Conservation (phyloP, 2,113 vertebrate genomes). For the Paedocypris sp. region DNA sequence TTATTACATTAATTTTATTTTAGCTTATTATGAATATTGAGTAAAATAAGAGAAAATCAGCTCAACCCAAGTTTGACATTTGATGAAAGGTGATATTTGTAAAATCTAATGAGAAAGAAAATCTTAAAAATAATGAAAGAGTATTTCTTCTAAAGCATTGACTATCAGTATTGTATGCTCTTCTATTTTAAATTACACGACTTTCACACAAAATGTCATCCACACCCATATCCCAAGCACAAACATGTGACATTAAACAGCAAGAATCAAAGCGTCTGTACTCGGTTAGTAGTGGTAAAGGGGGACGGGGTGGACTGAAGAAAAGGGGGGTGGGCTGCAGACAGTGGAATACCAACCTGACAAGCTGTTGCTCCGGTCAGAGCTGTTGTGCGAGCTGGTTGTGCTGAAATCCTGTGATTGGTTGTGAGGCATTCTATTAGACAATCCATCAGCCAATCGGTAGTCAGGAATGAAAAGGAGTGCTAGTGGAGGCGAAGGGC, state of each 20-base stretch:
- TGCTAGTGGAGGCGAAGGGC: constrained; percentile 97
- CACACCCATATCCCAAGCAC: too few relatives aligned
- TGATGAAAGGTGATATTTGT: too few relatives aligned
- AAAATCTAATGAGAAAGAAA: too few relatives aligned
- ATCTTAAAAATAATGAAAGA: too few relatives aligned
- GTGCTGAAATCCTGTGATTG: constrained; percentile 99
- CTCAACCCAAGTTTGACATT: constrained; percentile 53
- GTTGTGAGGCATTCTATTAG: constrained; percentile 99
- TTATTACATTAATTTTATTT: constrained; percentile 58
- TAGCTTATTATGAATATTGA: constrained; percentile 50
- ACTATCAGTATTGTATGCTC: too few relatives aligned
- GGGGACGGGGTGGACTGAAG: not conserved
- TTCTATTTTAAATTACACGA: too few relatives aligned
- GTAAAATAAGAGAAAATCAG: constrained; percentile 41
- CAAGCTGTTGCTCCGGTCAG: constrained; percentile 98
- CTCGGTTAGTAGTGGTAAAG: not conserved
- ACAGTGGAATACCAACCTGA: constrained; percentile 88
- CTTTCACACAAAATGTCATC: not conserved
- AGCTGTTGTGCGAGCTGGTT: constrained; percentile 99
- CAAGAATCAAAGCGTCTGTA: not conserved
- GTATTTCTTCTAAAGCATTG: too few relatives aligned
- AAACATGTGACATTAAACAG: not conserved
- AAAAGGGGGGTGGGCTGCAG: constrained; percentile 7
- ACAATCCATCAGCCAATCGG: constrained; percentile 98
- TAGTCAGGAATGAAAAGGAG: constrained; percentile 99